Conservation (phyloP, 30 jellyfish, hydroid and myxozoan genomes). For the Cassiopea xamachana region DNA sequence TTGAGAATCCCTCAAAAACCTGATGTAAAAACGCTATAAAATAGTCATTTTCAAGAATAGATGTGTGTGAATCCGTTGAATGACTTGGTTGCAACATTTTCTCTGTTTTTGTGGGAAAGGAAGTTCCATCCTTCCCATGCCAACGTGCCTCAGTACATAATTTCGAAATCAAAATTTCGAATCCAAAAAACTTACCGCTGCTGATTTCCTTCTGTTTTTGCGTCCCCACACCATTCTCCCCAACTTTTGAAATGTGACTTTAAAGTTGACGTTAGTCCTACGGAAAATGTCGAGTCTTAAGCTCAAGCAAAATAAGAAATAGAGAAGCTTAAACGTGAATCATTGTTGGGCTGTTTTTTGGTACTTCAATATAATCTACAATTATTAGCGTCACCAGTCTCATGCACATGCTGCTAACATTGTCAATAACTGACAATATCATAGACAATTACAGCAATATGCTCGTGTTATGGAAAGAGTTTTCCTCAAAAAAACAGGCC, state of each 20-base stretch:
- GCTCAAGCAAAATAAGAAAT: neutral
- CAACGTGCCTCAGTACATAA: no score
- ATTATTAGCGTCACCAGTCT: neutral
- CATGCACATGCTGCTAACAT: conserved; percentile 14
- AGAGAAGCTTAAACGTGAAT: neutral
- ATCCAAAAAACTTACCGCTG: conserved; percentile 41
- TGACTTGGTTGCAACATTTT: no score
- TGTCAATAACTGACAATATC: conserved; percentile 12
- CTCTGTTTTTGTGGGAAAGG: no score
- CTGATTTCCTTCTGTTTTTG: conserved; percentile 43
- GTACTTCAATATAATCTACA: neutral
- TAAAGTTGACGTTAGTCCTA: conserved; percentile 5
- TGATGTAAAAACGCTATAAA: no score
- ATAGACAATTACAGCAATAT: conserved; percentile 11
- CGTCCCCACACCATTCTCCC: conserved; percentile 61
- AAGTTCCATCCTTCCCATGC: no score
- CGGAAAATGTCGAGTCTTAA: neutral
- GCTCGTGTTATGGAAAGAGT: neutral
- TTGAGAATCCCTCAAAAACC: no score
- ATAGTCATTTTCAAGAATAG: no score
- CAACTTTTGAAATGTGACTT: conserved; percentile 4
- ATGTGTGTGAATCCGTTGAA: no score
- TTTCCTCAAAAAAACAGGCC: neutral
- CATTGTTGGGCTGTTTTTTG: neutral
- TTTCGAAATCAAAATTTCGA: neutral